Evolutionary conservation across 1,140 invertebrate species (phyloP).

Genomic region (Lineus longissimus): DNA sequence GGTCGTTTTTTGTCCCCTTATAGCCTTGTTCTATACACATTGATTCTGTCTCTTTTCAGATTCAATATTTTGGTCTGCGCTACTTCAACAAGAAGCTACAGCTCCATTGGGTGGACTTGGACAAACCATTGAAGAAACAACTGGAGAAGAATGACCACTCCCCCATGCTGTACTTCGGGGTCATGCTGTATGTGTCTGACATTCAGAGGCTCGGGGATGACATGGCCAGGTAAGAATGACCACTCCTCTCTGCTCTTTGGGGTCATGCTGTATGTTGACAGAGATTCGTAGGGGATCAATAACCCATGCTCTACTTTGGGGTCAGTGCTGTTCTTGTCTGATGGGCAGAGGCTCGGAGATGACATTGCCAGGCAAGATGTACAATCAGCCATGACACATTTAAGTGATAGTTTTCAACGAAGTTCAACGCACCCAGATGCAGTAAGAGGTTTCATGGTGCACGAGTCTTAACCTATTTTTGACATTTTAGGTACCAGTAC

Average conservation of each 20-base stretch:
- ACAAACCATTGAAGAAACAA: constrained; percentile 86
- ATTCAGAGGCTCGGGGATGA: constrained; percentile 65
- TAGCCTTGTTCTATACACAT: too few species aligned
- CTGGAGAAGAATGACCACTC: constrained; percentile 73
- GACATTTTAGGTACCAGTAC: constrained; percentile 77
- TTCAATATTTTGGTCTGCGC: constrained; percentile 47
- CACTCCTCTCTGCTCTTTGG: background rate
- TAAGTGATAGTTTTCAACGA: too few species aligned
- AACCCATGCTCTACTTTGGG: too few species aligned
- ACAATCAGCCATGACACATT: too few species aligned
- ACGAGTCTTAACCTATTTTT: constrained; percentile 8
- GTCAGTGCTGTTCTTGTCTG: too few species aligned
- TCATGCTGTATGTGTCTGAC: constrained; percentile 92
- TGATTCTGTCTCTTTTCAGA: constrained; percentile 27
- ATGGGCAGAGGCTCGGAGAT: too few species aligned
- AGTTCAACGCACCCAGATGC: too few species aligned
- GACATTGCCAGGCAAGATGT: too few species aligned
- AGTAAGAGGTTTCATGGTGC: background rate
- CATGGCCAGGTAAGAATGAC: constrained; percentile 68
- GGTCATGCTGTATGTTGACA: too few species aligned
- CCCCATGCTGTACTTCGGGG: constrained; percentile 74
- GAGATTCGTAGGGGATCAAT: too few species aligned
- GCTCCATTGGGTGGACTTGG: constrained; percentile 81
- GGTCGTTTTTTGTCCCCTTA: too few species aligned
- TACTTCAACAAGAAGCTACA: constrained; percentile 50